A percentile compares a stretch with the other conserved stretches of the same genome.
phyloP scores from a whole-genome alignment of 2,797 vertebrate genomes.

The Betta splendens region DNA sequence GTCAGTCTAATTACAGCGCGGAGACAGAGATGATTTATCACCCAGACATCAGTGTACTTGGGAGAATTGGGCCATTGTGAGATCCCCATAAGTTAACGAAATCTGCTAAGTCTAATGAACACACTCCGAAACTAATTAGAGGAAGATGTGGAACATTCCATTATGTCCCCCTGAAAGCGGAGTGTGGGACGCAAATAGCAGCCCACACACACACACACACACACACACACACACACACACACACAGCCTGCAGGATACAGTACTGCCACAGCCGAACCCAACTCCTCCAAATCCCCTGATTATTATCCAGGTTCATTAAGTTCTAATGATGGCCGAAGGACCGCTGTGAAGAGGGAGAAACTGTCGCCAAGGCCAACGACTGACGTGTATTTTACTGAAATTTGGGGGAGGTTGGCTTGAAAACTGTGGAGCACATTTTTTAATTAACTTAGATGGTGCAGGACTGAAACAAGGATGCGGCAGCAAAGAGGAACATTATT shows the following conservation, averaged over 20 bases:
- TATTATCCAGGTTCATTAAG: slow-evolving; percentile 71
- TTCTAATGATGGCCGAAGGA: slow-evolving; percentile 73
- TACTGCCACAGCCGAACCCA: slow-evolving; percentile 25
- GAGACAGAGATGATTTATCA: slow-evolving; percentile 70
- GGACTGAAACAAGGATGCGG: slow-evolving; percentile 37
- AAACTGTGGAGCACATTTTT: slow-evolving; percentile 55
- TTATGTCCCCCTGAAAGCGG: slow-evolving; percentile 45
- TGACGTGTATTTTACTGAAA: slow-evolving; percentile 15
- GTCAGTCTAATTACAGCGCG: slow-evolving; percentile 53
- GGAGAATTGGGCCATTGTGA: slow-evolving; percentile 56
- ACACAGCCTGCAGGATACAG: slow-evolving; percentile 45
- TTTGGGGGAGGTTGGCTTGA: slow-evolving; percentile 43
- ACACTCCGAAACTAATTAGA: slow-evolving; percentile 73
- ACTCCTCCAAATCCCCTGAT: slow-evolving; percentile 58
- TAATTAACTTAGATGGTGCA: slow-evolving; percentile 67
- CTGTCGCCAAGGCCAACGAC: slow-evolving; percentile 9
- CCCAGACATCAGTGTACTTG: slow-evolving; percentile 49
- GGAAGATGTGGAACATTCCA: slow-evolving; percentile 63
- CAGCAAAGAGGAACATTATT: slow-evolving; percentile 28
- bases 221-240: slow-evolving; percentile 10
- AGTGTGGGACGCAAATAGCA: slow-evolving; percentile 35
- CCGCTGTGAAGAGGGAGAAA: slow-evolving; percentile 21
- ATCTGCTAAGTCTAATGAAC: slow-evolving; percentile 72
- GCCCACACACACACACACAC: slow-evolving; percentile 30
- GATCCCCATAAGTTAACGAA: slow-evolving; percentile 65